These are phyloP conservation scores for Sphenodon punctatus DNA, from an alignment of 2,797 vertebrate species.

Conservation along the genomic window DNA sequence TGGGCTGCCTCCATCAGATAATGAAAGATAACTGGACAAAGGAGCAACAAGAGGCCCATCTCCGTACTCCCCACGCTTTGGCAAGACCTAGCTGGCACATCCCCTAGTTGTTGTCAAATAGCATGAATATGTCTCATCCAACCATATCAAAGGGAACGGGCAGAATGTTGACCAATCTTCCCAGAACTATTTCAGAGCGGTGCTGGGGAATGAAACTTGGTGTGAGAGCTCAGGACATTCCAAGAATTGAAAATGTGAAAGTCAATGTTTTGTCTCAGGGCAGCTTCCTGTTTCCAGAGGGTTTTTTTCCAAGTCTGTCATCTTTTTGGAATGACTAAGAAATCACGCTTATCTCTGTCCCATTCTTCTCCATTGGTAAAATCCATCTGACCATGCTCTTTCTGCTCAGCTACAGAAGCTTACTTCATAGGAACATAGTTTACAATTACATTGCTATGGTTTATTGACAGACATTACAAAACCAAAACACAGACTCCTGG, in stretches of 20 bases:
- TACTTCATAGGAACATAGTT: neutral
- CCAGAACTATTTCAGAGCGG: slow-evolving; percentile 33
- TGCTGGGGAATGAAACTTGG: slow-evolving; percentile 30
- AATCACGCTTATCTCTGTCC: neutral
- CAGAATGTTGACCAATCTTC: slow-evolving; percentile 37
- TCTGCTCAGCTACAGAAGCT: neutral
- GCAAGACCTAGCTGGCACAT: slow-evolving; percentile 47
- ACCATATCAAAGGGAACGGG: slow-evolving; percentile 59
- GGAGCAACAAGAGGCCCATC: slow-evolving; percentile 7
- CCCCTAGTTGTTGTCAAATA: slow-evolving; percentile 16
- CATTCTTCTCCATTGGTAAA: neutral
- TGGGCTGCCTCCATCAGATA: slow-evolving; percentile 34
- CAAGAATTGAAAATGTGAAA: slow-evolving; percentile 37
- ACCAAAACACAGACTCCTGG: neutral
- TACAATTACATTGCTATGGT: accelerated
- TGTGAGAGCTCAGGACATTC: slow-evolving; percentile 19
- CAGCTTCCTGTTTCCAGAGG: neutral
- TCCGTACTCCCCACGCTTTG: slow-evolving; percentile 9
- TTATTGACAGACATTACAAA: neutral
- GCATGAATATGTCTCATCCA: slow-evolving; percentile 31
- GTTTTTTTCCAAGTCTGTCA: slow-evolving; percentile 35
- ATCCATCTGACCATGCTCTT: neutral
- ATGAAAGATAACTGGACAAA: slow-evolving; percentile 27
- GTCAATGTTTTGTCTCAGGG: neutral
- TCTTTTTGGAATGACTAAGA: slow-evolving; percentile 19